These are phyloP conservation scores for Brachypterus glaber DNA, from an alignment of 2,888 invertebrate genomes.

Conservation along the genomic window DNA sequence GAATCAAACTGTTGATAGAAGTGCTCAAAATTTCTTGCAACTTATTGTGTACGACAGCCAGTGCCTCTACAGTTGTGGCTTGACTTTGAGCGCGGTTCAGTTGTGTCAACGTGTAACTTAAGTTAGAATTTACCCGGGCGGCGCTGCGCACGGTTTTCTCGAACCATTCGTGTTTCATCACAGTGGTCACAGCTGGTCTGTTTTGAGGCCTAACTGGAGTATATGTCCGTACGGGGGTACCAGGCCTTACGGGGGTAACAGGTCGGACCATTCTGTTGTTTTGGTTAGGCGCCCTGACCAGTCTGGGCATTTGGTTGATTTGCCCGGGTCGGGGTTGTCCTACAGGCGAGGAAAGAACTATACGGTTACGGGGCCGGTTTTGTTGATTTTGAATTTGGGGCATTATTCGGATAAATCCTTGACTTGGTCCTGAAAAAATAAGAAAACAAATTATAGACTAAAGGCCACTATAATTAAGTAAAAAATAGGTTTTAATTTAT, in stretches of 20 bases:
- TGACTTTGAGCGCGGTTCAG: conserved; percentile 46
- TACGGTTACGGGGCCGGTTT: neutral
- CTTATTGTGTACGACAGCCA: conserved; percentile 46
- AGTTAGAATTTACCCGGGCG: conserved; percentile 48
- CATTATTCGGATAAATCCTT: too few relatives aligned
- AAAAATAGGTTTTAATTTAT: too few relatives aligned
- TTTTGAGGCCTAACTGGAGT: neutral
- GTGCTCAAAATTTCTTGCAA: conserved; percentile 48
- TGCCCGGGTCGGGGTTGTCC: neutral
- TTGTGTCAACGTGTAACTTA: conserved; percentile 44
- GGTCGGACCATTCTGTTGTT: neutral
- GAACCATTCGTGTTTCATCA: conserved; percentile 45
- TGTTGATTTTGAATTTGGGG: too few relatives aligned
- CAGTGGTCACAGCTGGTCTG: neutral
- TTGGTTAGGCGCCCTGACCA: neutral
- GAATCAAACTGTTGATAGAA: conserved; percentile 46
- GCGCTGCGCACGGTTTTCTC: conserved; percentile 50
- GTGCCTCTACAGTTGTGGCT: conserved; percentile 43
- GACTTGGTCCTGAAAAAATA: too few relatives aligned
- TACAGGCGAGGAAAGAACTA: conserved; percentile 8
- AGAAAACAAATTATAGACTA: too few relatives aligned
- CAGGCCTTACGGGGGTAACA: neutral
- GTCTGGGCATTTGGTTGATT: conserved; percentile 5
- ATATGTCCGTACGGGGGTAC: neutral
- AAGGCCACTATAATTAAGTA: too few relatives aligned